Evolutionary conservation across 2,113 vertebrate genomes (phyloP), one percentile per base, ranked within the genome.

Genomic region (Neogale vison): DNA sequence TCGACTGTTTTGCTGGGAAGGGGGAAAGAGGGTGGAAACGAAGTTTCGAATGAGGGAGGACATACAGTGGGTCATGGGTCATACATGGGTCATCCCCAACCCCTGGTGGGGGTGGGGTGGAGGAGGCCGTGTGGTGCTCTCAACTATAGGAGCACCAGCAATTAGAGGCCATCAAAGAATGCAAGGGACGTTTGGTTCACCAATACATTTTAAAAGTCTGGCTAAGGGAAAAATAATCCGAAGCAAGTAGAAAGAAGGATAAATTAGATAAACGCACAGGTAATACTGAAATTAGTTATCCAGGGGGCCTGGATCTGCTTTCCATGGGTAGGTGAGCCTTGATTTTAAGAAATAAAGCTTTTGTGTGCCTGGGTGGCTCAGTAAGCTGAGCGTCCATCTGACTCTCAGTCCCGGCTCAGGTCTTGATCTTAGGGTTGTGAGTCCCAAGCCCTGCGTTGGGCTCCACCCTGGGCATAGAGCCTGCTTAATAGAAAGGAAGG

Each of bases 101-200:
- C 52, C 34, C 3, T 0, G 11, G 18, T 24, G 1, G 3, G 11
- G 39, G 20, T 1, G 1, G 59, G 3, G 5, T 4, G 23, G 23
- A 6, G 7, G 2, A 8, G 20, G 7, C 34, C 2, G 23, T 1
- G 3, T 15, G n/a, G 7, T 0, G 5, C 9, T 3, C 36, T 72
- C 36, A 3, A 2, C 20, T 34, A n/a, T 14, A 10, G 65, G 9
- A 55, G 45, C 59, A 50, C 36, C 1, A 3, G 61, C 57, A 57
- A n/a, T 13, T 3, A 76, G 71, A 57, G 39, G 39, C 36, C 2
- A 1, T 26, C 20, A 1, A 21, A 94, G 39, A 88, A 10, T 23
- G 21, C 18, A 26, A 59, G 69, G 11, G 31, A n/a, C n/a, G 23
- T 65, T 45, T 7, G 26, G 14, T 63, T 81, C 39, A 9, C n/a